Evolutionary conservation across 1,140 invertebrate genomes (phyloP), one percentile per base, ranked within the genome.

Genomic region (Leptinotarsa lineolata): DNA sequence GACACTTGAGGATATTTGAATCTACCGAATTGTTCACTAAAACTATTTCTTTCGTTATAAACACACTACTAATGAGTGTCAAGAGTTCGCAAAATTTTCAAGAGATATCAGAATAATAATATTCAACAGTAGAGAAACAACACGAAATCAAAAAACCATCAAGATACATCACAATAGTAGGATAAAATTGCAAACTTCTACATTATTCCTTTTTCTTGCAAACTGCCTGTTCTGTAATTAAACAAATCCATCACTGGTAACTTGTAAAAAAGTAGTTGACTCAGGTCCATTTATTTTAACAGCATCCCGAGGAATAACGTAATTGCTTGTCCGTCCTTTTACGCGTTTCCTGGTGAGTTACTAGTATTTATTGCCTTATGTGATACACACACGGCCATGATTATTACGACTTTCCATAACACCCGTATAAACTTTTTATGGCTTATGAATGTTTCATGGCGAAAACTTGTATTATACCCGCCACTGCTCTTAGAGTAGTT

Each of bases 401-500:
- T 66, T 46, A 66, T 66, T 66, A 66, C 30, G 64, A 66, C 64
- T 66, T 66, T 66, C 30, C 64, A 39, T 30, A 39, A 39, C 64
- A 66, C 64, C 18, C 64, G 16, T 66, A 66, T 66, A 66, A 66
- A 66, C 22, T 30, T 66, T 66, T 66, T 66, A 66, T 39, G 64
- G 22, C 30, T 66, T 66, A 66, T 66, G 30, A 66, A 66, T 44
- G 64, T 66, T 66, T 39, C 64, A 66, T 66, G 64, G 6, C 8
- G 39, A 66, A 66, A 66, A 66, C 4, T 39, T 64, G n/a, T 39
- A 66, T 66, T 39, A 66, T 39, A 30, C 64, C 8, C 64, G 5
- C 30, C 64, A 39, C 64, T 45, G 39, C 64, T 39, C 22, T 22
- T 11, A 66, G 11, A 30, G 39, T 39, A 46, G 64, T 66, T 66